These are phyloP conservation scores for Tribolium madens DNA, from an alignment of 1,140 invertebrate genomes.

Conservation along the genomic window DNA sequence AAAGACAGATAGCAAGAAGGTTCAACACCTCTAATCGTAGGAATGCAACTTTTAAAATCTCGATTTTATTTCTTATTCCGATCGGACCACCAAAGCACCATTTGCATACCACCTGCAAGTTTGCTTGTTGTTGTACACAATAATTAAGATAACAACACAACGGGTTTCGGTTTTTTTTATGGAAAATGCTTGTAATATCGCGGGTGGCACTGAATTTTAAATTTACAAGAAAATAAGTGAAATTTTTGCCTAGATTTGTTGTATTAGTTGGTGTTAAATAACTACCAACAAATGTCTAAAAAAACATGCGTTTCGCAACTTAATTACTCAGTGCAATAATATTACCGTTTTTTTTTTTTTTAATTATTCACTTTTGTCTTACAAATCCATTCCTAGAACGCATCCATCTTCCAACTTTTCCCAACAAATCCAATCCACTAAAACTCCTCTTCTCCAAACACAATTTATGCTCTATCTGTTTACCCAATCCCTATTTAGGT, in stretches of 20 bases:
- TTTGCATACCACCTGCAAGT: slow-evolving; percentile 35
- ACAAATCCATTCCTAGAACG: no score
- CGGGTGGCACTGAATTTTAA: not conserved
- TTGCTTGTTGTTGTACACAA: slow-evolving; percentile 29
- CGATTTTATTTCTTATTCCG: slow-evolving; percentile 37
- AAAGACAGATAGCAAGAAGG: not conserved
- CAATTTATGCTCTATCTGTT: not conserved
- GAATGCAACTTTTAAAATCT: slow-evolving; percentile 36
- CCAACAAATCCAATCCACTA: no score
- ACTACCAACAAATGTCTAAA: no score
- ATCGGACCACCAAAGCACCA: slow-evolving; percentile 36
- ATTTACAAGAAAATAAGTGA: not conserved
- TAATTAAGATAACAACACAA: slow-evolving; percentile 24
- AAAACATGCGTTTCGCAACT: no score
- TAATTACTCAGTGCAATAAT: no score
- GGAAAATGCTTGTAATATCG: not conserved
- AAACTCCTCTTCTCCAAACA: not conserved
- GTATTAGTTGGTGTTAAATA: no score
- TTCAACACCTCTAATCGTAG: slow-evolving; percentile 20
- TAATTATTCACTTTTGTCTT: no score
- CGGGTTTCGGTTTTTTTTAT: slow-evolving; percentile 5
- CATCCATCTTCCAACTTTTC: no score
- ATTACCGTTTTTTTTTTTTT: no score
- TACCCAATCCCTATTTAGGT: not conserved
- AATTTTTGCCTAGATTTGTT: not conserved